Evolutionary conservation across 2,113 vertebrate genomes (phyloP), one percentile per base, ranked within the genome.

Genomic region (Formicarius rufipectus): DNA sequence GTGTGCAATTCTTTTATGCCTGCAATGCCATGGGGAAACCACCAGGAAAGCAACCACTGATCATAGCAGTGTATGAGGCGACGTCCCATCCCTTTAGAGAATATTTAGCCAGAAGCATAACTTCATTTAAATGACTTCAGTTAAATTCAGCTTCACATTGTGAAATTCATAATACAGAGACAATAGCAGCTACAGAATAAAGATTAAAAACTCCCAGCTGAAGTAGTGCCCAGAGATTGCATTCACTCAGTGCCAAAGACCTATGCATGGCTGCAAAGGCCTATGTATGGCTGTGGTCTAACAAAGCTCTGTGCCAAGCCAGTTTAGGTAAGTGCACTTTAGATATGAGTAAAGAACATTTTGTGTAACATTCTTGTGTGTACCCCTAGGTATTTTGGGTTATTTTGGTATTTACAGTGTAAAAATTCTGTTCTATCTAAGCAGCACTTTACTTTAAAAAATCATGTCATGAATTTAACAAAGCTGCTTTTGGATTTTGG

Each of bases 391-490:
- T 66, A 3, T 40, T 84, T 58, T 55, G 17, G 19, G 40, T 69
- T 69, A n/a, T n/a, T n/a, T n/a, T n/a, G n/a, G n/a, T n/a, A n/a
- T n/a, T n/a, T n/a, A 31, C 6, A 27, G 2, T 23, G 45, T 31
- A n/a, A 52, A 28, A 62, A 55, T 74, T 52, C 49, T 75, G 19
- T 24, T 25, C n/a, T 56, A 22, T 17, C 1, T 7, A 31, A 79
- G 33, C 18, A 74, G 8, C 25, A 35, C 17, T 39, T 59, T 42
- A 9, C 14, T 82, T 69, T 52, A 52, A 47, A 49, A 42, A 62
- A 53, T 44, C 50, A 8, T 33, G 23, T 47, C 44, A 22, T 24
- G 6, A 84, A n/a, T 24, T 64, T 49, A 45, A 25, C 0, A 0
- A 60, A 30, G 49, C 47, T 77, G 14, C 37, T 59, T 69, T 58